Evolutionary conservation across 2,797 vertebrate species (phyloP).

Genomic region (Eurystomus glaucurus): DNA sequence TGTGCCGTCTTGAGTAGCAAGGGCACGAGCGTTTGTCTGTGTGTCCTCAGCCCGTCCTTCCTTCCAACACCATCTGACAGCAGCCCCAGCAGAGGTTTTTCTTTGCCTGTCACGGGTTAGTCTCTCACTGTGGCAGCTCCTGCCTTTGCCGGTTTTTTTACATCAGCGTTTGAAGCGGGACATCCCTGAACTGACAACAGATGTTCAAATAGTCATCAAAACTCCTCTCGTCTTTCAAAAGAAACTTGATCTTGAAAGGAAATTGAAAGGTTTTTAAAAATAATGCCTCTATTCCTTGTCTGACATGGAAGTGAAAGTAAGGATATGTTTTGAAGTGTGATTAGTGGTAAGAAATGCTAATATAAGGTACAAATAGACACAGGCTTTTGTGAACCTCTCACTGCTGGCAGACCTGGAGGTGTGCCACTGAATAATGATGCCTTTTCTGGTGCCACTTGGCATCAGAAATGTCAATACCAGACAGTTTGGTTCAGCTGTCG

Average conservation of each 20-base stretch:
- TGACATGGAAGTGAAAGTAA: not conserved
- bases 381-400: not conserved
- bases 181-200: not conserved
- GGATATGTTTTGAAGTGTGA: not conserved
- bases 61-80: not conserved
- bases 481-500: not conserved
- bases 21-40: not conserved
- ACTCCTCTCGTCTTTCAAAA: not conserved
- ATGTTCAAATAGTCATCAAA: not conserved
- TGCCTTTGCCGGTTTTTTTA: not conserved
- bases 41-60: not conserved
- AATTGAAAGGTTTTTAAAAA: not conserved
- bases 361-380: not conserved
- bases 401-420: not conserved
- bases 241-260: not conserved
- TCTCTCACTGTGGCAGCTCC: not conserved
- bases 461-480: not conserved
- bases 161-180: not conserved
- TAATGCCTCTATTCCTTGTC: not conserved
- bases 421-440: not conserved
- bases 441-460: not conserved
- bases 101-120: not conserved
- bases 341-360: not conserved
- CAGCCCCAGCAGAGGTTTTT: not conserved
- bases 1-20: not conserved